Conservation (phyloP, 2,113 vertebrate genomes). For the Falcunculus frontatus region DNA sequence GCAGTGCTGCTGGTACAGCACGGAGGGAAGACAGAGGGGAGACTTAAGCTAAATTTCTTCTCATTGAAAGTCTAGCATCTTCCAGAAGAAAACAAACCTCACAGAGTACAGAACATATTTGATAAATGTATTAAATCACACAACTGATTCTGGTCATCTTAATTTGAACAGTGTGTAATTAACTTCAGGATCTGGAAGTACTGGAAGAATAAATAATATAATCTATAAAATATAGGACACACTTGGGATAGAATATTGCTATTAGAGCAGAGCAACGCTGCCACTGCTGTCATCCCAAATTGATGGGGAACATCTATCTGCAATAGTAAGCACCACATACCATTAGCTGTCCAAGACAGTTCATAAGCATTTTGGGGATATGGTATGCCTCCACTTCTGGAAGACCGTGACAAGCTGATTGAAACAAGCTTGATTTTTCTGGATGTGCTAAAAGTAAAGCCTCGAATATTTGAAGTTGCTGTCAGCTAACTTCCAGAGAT, state of each 20-base stretch:
- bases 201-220: background rate
- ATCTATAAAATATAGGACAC: background rate
- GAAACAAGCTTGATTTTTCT: background rate
- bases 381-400: background rate
- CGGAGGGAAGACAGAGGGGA: fast-evolving
- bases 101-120: background rate
- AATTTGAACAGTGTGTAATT: background rate
- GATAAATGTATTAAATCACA: background rate
- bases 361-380: background rate
- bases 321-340: background rate
- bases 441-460: background rate
- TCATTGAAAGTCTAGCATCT: background rate
- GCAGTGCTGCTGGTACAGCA: background rate
- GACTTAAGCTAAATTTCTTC: background rate
- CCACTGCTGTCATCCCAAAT: background rate
- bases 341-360: background rate
- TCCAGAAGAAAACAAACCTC: background rate
- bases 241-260: background rate
- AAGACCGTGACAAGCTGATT: background rate
- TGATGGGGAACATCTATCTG: background rate
- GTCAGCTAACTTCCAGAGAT: background rate
- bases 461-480: background rate
- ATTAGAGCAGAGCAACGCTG: background rate
- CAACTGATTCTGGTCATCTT: background rate
- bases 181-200: background rate